Evolutionary conservation across 2,113 vertebrate species (phyloP), one percentile per base, ranked within the genome.

Genomic region (Oncorhynchus keta): DNA sequence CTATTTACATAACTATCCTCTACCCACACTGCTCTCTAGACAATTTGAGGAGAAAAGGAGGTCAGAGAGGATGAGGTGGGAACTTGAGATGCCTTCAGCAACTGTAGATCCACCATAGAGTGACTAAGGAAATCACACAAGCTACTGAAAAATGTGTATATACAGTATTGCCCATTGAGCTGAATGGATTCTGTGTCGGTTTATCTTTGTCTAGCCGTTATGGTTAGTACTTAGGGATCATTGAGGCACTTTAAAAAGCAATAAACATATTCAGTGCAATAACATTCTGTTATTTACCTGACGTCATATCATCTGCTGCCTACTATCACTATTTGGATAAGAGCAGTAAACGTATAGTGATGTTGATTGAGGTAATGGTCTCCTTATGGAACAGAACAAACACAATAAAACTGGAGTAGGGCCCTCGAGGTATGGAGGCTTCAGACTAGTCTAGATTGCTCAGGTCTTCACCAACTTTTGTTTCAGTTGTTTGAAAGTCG

Each of bases 361-460:
- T 9, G 4, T 48, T 49, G 59, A 62, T 22, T 62, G 59, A 62
- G 8, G 59, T 16, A n/a, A 62, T 62, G 59, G n/a, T 24, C n/a
- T 55, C 51, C 51, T 22, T 62, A n/a, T 62, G 59, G n/a, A 62
- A 62, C 59, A 62, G n/a, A 22, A 62, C n/a, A 62, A 62, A 62
- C 59, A 61, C n/a, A 22, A 62, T 62, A 62, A 62, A 62, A 55
- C 51, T 18, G 5, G 51, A 55, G 51, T 18, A 16, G 5, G 39
- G 51, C 16, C 14, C 51, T 55, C 4, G 3, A 14, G 51, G 51
- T 55, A 16, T 55, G 12, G 13, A 55, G 12, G 16, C 51, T 55
- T 55, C 51, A 55, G 51, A 55, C 51, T 55, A 16, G 51, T 55
- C 4, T 55, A 18, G 51, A 55, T 55, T 16, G 14, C 16, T 55